Evolutionary conservation across 1,140 invertebrate species (phyloP), one percentile per base, ranked within the genome.

Genomic region (Parasteatoda tepidariorum): DNA sequence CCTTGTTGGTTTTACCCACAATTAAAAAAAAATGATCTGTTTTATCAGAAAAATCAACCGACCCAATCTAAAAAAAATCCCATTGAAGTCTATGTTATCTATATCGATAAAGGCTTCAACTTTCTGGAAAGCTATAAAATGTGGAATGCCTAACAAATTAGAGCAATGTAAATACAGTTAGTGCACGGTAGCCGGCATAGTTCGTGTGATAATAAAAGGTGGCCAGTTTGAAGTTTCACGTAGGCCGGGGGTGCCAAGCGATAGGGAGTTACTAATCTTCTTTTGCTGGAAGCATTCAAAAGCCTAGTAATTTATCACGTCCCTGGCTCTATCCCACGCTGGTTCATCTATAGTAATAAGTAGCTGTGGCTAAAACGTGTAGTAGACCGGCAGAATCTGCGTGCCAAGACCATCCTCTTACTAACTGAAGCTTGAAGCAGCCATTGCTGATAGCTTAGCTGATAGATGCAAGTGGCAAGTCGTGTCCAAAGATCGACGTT

Each of bases 401-500:
- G 81, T 83, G 81, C 68, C 48, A 34, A 26, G 62, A 57, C 66
- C 78, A 48, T 18, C 78, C 78, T 71, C 67, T 82, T 70, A 33
- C 81, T 74, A 74, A 83, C 81, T 83, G 70, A 83, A 83, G 71
- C 68, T 70, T 83, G 70, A 83, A 83, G 71, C 68, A 74, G 61
- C 81, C 68, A 74, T 55, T 83, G 68, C 68, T 67, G 81, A 83
- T 83, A 54, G 81, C 81, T 24, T 31, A 55, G n/a, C 68, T 54
- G 81, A 83, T 83, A 83, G 70, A 64, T 66, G 34, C 81, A 74
- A 83, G 81, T 74, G 81, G 68, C 81, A 83, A 83, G 70, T 83
- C 81, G 81, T 83, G 81, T 73, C 68, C 59, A 34, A n/a, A 64
- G 70, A 83, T 83, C 59, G 54, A 15, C 41, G 38, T 30, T 83